These are phyloP conservation scores for Drosophila kohkoa DNA, from an alignment of 1,140 invertebrate genomes.

Conservation along the genomic window DNA sequence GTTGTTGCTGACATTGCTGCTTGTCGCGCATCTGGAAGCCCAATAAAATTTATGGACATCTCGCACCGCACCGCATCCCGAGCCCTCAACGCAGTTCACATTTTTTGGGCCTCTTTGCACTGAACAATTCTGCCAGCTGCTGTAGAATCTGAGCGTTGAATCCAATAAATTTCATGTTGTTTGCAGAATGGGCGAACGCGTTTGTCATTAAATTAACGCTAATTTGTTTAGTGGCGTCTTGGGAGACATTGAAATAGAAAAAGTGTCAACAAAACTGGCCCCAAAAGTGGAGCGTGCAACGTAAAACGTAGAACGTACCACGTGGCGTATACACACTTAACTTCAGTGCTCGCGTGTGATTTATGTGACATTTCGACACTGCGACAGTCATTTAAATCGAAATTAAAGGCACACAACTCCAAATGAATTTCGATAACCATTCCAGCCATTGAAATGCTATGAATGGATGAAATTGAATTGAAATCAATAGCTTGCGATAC, in stretches of 20 bases:
- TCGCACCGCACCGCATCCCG: not conserved
- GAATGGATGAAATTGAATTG: slow-evolving; percentile 46
- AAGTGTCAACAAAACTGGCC: slow-evolving; percentile 53
- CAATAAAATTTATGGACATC: slow-evolving; percentile 75
- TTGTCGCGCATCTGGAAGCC: slow-evolving; percentile 56
- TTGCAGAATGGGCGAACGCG: slow-evolving; percentile 60
- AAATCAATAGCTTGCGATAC: slow-evolving; percentile 34
- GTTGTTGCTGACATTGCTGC: slow-evolving; percentile 72
- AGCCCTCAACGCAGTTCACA: slow-evolving; percentile 22
- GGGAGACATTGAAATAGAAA: slow-evolving; percentile 70
- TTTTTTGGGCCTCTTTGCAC: slow-evolving; percentile 33
- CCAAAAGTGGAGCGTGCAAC: not conserved
- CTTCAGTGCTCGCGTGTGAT: slow-evolving; percentile 35
- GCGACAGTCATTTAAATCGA: slow-evolving; percentile 38
- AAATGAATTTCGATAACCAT: not conserved
- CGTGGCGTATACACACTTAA: slow-evolving; percentile 50
- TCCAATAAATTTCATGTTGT: slow-evolving; percentile 67
- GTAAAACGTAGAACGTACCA: slow-evolving; percentile 10
- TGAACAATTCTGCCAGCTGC: slow-evolving; percentile 51
- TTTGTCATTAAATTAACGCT: slow-evolving; percentile 83
- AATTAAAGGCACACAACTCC: slow-evolving; percentile 26
- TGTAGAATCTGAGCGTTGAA: slow-evolving; percentile 34
- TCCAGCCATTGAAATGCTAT: not conserved
- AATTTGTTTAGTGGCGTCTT: slow-evolving; percentile 82
- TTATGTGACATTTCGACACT: slow-evolving; percentile 27